These are phyloP conservation scores for Leptonema lineaticorne DNA, from an alignment of 1,140 invertebrate species.

Conservation along the genomic window DNA sequence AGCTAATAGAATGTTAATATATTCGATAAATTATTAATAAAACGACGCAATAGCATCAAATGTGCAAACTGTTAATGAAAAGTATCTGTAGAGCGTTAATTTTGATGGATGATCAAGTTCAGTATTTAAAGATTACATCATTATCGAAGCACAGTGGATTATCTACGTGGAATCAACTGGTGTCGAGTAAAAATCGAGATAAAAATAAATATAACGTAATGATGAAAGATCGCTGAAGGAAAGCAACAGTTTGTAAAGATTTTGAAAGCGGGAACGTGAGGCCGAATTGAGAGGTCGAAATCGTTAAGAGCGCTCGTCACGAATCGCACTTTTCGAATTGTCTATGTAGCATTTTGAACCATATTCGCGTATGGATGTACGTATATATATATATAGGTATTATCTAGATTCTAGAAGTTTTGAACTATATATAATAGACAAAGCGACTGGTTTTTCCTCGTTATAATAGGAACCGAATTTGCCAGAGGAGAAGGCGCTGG, in stretches of 20 bases:
- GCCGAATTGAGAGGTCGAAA: conserved; percentile 14
- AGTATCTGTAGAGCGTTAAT: too few relatives aligned
- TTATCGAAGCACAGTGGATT: too few relatives aligned
- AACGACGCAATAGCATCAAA: too few relatives aligned
- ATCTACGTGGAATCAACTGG: too few relatives aligned
- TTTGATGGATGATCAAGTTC: too few relatives aligned
- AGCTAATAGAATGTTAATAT: too few relatives aligned
- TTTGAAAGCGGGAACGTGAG: conserved; percentile 12
- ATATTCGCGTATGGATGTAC: background rate
- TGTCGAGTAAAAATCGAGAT: too few relatives aligned
- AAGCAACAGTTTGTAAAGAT: background rate
- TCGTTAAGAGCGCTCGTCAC: conserved; percentile 5
- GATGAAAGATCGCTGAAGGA: too few relatives aligned
- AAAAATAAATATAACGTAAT: too few relatives aligned
- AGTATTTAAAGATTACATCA: too few relatives aligned
- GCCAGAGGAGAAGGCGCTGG: background rate
- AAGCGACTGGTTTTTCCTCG: background rate
- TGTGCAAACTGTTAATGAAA: too few relatives aligned
- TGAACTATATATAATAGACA: background rate
- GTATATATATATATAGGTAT: background rate
- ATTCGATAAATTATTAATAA: too few relatives aligned
- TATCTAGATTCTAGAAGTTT: background rate
- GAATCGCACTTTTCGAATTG: background rate
- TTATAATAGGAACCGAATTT: background rate
- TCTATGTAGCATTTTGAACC: background rate